These are phyloP conservation scores for Plecturocebus donacophilus DNA, from an alignment of 2,113 vertebrate genomes.

Conservation along the genomic window DNA sequence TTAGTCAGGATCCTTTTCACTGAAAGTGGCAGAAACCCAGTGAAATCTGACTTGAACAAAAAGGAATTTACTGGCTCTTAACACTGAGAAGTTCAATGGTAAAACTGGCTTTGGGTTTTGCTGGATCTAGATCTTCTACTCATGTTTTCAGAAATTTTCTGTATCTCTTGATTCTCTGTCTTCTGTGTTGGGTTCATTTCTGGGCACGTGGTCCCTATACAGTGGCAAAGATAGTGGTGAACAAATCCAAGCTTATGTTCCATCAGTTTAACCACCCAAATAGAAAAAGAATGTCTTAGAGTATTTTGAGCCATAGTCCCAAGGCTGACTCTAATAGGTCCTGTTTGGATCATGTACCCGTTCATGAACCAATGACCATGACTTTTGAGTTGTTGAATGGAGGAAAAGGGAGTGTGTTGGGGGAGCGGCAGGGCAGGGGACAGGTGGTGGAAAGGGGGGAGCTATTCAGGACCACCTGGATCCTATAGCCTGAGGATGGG, in stretches of 20 bases:
- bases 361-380: not conserved
- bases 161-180: conserved; percentile 9
- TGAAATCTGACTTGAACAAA: conserved; percentile 28
- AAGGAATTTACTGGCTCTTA: conserved; percentile 7
- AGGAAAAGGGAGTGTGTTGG: not conserved
- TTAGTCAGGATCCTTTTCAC: conserved; percentile 48
- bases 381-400: not conserved
- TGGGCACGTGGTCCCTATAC: not conserved
- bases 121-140: conserved; percentile 13
- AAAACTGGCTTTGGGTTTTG: conserved; percentile 46
- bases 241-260: not conserved
- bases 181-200: conserved; percentile 45
- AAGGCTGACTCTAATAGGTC: not conserved
- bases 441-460: no score
- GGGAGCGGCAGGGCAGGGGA: not conserved
- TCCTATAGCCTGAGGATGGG: not conserved
- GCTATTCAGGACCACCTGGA: not conserved
- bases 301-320: not conserved
- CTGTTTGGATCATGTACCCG: not conserved
- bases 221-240: not conserved
- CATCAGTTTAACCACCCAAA: not conserved
- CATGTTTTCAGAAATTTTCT: conserved; percentile 38
- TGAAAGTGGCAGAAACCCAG: not conserved
- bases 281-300: not conserved
- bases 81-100: conserved; percentile 13